These are phyloP conservation scores for Plodia interpunctella DNA, from an alignment of 1,140 invertebrate genomes.

Conservation along the genomic window DNA sequence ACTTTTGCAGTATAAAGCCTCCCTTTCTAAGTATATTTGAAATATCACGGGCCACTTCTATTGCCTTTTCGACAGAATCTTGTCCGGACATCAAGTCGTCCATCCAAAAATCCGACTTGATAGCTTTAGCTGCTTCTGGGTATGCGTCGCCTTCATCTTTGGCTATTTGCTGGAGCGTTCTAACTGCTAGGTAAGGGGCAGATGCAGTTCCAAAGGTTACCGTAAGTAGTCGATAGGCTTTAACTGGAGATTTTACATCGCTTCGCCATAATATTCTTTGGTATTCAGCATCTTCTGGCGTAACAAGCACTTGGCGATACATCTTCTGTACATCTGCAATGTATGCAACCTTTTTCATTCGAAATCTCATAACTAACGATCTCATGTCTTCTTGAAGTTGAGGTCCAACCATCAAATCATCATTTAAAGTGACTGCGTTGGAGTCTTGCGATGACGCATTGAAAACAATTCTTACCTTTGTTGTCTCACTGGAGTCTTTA, in stretches of 20 bases:
- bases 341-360: conserved; percentile 48
- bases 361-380: conserved; percentile 56
- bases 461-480: conserved; percentile 42
- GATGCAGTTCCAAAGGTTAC: conserved; percentile 47
- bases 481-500: conserved; percentile 35
- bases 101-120: conserved; percentile 46
- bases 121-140: conserved; percentile 29
- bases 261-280: conserved; percentile 65
- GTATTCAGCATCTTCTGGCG: conserved; percentile 36
- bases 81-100: conserved; percentile 53
- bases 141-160: conserved; percentile 33
- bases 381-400: conserved; percentile 61
- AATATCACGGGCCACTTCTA: conserved; percentile 27
- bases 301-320: conserved; percentile 51
- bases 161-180: conserved; percentile 37
- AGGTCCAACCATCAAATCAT: conserved; percentile 52
- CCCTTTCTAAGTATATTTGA: conserved; percentile 26
- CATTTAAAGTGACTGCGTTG: conserved; percentile 57
- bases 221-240: conserved; percentile 5
- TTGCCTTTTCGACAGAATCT: conserved; percentile 29
- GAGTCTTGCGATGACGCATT: conserved; percentile 47
- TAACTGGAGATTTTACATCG: neutral
- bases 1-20: conserved; percentile 39
- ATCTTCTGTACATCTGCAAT: conserved; percentile 60
- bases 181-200: conserved; percentile 52